Percentiles rank a stretch among this genome's conserved stretches.
These are phyloP conservation scores for Podarcis cretensis DNA, from an alignment of 2,113 vertebrate species.

Conservation along the genomic window DNA sequence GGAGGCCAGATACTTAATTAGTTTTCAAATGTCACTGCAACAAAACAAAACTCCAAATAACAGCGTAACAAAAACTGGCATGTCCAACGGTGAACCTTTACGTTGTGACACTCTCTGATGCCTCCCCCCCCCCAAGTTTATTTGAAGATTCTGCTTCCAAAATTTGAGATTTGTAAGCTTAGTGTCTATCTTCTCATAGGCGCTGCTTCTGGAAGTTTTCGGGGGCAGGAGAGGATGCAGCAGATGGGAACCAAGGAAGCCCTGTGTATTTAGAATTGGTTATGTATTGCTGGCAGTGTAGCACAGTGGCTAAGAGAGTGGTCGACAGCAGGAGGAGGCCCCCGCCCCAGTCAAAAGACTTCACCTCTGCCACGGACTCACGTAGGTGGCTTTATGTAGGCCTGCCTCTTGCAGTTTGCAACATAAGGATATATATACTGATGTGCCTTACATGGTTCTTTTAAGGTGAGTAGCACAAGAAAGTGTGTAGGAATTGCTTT, in stretches of 20 bases:
- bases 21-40: conserved; percentile 22
- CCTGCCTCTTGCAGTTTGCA: neutral
- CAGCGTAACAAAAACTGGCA: neutral
- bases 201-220: neutral
- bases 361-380: neutral
- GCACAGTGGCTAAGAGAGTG: neutral
- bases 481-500: neutral
- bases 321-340: neutral
- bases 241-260: neutral
- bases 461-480: neutral
- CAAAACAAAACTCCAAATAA: neutral
- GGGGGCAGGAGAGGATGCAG: neutral
- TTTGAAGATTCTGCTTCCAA: neutral
- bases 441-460: neutral
- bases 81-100: neutral
- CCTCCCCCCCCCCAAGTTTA: neutral
- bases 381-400: neutral
- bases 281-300: too few relatives aligned
- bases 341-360: neutral
- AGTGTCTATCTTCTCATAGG: neutral
- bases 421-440: neutral
- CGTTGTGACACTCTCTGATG: neutral
- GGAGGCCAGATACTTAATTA: neutral
- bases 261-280: neutral
- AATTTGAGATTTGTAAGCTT: neutral